Conservation (phyloP, 2,797 vertebrate species). For the Mionectes olivaceus region DNA sequence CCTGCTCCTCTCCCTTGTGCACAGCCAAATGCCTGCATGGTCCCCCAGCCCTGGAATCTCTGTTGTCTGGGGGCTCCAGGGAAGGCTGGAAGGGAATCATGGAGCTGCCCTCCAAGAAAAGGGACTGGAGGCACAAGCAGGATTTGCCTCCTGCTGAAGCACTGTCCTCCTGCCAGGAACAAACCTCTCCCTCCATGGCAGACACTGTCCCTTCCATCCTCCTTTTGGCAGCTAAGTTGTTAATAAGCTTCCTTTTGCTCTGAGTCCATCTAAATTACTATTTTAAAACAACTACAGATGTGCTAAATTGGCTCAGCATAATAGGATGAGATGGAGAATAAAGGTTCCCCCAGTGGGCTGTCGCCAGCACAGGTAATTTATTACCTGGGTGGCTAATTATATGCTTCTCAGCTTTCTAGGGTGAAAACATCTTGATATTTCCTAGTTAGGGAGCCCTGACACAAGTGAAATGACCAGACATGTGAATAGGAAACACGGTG, state of each 20-base stretch:
- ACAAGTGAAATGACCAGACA: slow-evolving; percentile 67
- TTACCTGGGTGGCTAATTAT: slow-evolving; percentile 73
- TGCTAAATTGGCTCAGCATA: slow-evolving; percentile 74
- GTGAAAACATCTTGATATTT: slow-evolving; percentile 70
- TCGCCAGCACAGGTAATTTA: slow-evolving; percentile 69
- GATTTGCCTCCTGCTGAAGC: neutral
- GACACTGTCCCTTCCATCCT: slow-evolving; percentile 29
- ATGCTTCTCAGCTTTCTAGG: slow-evolving; percentile 61
- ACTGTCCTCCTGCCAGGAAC: neutral
- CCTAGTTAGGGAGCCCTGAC: slow-evolving; percentile 65
- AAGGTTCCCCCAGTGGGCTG: slow-evolving; percentile 65
- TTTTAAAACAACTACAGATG: slow-evolving; percentile 74
- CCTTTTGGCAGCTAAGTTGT: slow-evolving; percentile 61
- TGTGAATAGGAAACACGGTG: slow-evolving; percentile 58
- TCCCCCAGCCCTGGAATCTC: neutral
- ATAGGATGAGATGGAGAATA: slow-evolving; percentile 71
- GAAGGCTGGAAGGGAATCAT: neutral
- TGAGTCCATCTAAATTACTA: slow-evolving; percentile 64
- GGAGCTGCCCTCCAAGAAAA: neutral
- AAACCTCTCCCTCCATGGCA: neutral
- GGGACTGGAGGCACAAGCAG: neutral
- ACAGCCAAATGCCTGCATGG: rapidly evolving
- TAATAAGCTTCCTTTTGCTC: slow-evolving; percentile 65
- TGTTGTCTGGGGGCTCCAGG: neutral
- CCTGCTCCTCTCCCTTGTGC: neutral